These are phyloP conservation scores for Bursaphelenchus okinawaensis DNA, from an alignment of 2,888 invertebrate genomes.

Conservation along the genomic window DNA sequence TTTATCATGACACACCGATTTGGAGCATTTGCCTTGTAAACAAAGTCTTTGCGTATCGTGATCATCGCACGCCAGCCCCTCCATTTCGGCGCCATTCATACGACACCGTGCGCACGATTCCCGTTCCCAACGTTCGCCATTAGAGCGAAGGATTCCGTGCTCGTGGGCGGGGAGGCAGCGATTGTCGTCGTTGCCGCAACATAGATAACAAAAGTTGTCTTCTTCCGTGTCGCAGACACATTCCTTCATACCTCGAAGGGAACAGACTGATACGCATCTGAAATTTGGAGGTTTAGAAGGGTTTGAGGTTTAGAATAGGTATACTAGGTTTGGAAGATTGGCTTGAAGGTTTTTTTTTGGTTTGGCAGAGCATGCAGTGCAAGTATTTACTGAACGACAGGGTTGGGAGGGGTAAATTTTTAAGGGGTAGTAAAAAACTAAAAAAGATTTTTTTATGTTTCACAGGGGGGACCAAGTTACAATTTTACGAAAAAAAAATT, in stretches of 20 bases:
- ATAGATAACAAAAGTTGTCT: constrained; percentile 57
- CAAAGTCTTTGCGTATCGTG: constrained; percentile 54
- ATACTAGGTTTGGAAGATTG: not conserved
- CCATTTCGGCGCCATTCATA: constrained; percentile 49
- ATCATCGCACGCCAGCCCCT: constrained; percentile 57
- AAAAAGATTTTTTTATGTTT: no score
- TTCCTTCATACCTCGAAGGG: constrained; percentile 47
- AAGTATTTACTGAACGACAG: no score
- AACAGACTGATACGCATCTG: constrained; percentile 55
- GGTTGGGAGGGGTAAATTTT: no score
- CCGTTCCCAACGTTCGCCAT: constrained; percentile 58
- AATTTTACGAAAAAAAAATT: no score
- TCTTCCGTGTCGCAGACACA: constrained; percentile 56
- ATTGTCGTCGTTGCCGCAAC: constrained; percentile 52
- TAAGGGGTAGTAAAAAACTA: no score
- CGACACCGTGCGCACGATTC: constrained; percentile 54
- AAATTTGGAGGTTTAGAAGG: not conserved
- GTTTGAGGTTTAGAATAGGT: not conserved
- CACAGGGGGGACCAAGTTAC: no score
- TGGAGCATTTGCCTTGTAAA: constrained; percentile 54
- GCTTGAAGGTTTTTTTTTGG: not conserved
- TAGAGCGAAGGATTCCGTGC: constrained; percentile 54
- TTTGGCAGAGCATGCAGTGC: no score
- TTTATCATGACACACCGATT: constrained; percentile 56
- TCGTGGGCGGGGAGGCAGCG: constrained; percentile 55